These are phyloP conservation scores for Peucedramus taeniatus DNA, from an alignment of 2,113 vertebrate genomes.

Conservation along the genomic window DNA sequence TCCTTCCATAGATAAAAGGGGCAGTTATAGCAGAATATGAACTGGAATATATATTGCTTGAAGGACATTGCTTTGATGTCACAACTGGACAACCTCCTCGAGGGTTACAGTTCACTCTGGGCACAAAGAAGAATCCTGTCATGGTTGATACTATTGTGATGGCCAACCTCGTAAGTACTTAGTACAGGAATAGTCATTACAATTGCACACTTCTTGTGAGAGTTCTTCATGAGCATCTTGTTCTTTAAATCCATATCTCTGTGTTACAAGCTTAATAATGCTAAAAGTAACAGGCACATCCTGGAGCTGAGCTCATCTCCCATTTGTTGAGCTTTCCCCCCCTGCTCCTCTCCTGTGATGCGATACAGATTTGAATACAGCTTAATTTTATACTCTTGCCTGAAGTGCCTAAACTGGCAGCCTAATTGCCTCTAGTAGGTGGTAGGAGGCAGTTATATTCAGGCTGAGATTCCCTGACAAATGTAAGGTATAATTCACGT, in stretches of 20 bases:
- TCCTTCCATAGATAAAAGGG: conserved; percentile 75
- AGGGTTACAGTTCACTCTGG: conserved; percentile 93
- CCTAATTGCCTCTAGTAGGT: not conserved
- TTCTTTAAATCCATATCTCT: not conserved
- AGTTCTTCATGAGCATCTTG: not conserved
- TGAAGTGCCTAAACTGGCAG: not conserved
- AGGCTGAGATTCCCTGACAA: not conserved
- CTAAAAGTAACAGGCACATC: not conserved
- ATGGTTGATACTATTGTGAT: conserved; percentile 94
- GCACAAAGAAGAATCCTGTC: conserved; percentile 81
- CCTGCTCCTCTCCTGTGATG: not conserved
- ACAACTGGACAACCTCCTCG: conserved; percentile 84
- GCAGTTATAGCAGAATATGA: conserved; percentile 87
- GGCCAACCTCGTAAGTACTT: conserved; percentile 89
- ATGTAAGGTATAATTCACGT: not conserved
- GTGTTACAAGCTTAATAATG: not conserved
- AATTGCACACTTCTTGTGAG: not conserved
- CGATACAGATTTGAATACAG: not conserved
- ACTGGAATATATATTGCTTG: conserved; percentile 89
- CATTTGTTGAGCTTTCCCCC: not conserved
- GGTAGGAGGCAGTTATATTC: not conserved
- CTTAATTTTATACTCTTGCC: not conserved
- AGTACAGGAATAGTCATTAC: not conserved
- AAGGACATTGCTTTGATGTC: conserved; percentile 93
- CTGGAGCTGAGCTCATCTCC: not conserved